phyloP scores from a whole-genome alignment of 2,113 vertebrate species.

The Strix aluco region DNA sequence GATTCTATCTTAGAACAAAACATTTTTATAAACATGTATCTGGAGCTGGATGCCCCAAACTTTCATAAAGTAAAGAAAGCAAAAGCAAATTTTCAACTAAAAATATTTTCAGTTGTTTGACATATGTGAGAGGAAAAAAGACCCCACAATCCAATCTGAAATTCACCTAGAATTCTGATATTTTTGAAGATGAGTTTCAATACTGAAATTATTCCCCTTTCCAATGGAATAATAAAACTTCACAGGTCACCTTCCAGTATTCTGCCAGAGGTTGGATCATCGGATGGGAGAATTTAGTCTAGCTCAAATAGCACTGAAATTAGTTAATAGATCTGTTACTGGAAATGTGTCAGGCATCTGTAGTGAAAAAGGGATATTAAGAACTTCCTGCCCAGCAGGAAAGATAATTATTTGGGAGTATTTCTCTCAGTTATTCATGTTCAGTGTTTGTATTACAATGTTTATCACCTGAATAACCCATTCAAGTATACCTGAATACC shows the following conservation, averaged over 20 bases:
- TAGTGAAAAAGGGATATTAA: neutral
- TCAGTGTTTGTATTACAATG: neutral
- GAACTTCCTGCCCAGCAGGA: neutral
- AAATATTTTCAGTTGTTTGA: neutral
- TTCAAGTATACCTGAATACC: no score
- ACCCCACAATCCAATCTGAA: neutral
- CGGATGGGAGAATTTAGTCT: neutral
- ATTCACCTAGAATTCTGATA: neutral
- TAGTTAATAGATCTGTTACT: neutral
- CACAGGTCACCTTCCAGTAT: neutral
- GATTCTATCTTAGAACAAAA: neutral
- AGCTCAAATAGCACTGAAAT: neutral
- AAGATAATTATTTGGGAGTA: neutral
- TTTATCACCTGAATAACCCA: neutral
- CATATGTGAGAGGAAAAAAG: neutral
- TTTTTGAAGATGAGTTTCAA: neutral
- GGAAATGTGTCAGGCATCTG: neutral
- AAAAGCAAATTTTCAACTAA: neutral
- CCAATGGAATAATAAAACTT: neutral
- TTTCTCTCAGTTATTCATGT: neutral
- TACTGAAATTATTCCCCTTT: neutral
- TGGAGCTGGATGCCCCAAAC: neutral
- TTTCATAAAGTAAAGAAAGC: neutral
- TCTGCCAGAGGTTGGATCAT: neutral
- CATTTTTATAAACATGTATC: neutral